Evolutionary conservation across 2,888 invertebrate genomes (phyloP).

Genomic region (Thymelicus sylvestris): DNA sequence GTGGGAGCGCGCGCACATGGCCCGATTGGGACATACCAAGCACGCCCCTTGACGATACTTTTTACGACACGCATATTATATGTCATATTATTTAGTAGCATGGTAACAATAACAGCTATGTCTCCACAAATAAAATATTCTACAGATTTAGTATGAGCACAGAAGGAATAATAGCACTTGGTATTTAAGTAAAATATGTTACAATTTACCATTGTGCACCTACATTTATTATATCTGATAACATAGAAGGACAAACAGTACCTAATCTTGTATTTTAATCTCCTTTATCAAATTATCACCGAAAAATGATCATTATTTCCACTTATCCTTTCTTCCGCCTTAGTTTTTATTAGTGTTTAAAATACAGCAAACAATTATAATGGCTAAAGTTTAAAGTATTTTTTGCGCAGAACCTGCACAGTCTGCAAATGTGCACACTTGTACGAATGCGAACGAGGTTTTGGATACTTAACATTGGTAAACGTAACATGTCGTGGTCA

Average conservation of each 20-base stretch:
- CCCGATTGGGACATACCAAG: conserved; percentile 81
- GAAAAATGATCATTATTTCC: conserved; percentile 7
- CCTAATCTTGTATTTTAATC: conserved; percentile 3
- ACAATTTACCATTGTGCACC: neutral
- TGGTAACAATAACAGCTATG: conserved; percentile 8
- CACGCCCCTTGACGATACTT: conserved; percentile 81
- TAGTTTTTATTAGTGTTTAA: neutral
- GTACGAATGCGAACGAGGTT: too few relatives aligned
- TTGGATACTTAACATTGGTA: too few relatives aligned
- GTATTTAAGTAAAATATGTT: neutral
- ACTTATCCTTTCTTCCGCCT: conserved; percentile 4
- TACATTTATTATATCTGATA: neutral
- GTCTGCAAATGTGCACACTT: too few relatives aligned
- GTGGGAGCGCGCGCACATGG: conserved; percentile 84
- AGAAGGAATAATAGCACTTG: too few relatives aligned
- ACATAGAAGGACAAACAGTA: neutral
- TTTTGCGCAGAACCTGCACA: too few relatives aligned
- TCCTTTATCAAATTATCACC: neutral
- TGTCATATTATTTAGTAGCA: conserved; percentile 56
- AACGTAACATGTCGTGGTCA: too few relatives aligned
- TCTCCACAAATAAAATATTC: conserved; percentile 4
- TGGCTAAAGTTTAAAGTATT: too few relatives aligned
- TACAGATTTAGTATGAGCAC: neutral
- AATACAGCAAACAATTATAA: conserved; percentile 1
- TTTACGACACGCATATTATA: conserved; percentile 72